Percentiles rank a stretch among this genome's conserved stretches.
phyloP scores from a whole-genome alignment of 2,888 invertebrate genomes.

The Stenurella melanura region DNA sequence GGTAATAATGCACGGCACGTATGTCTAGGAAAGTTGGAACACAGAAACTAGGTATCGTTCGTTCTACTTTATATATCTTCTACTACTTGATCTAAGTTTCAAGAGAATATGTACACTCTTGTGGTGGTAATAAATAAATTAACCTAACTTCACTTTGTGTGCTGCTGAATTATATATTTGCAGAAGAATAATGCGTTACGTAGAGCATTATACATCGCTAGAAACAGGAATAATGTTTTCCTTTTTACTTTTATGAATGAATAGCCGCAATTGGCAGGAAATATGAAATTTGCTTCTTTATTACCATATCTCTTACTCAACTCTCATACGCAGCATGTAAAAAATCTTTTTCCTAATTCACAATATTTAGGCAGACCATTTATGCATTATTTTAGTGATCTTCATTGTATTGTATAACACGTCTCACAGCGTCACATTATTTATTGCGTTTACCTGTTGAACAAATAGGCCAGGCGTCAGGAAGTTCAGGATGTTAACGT shows the following conservation, averaged over 20 bases:
- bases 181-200: constrained; percentile 32
- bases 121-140: constrained; percentile 44
- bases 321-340: too few relatives aligned
- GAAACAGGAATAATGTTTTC: background rate
- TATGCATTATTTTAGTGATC: too few relatives aligned
- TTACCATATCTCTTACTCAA: too few relatives aligned
- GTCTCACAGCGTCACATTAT: too few relatives aligned
- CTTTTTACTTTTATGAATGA: constrained; percentile 12
- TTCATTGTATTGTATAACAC: too few relatives aligned
- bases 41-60: constrained; percentile 36
- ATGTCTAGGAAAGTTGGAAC: constrained; percentile 40
- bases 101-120: constrained; percentile 32
- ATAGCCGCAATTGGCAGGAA: background rate
- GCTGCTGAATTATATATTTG: constrained; percentile 40
- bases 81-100: constrained; percentile 44
- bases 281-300: background rate
- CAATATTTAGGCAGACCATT: too few relatives aligned
- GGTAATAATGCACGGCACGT: constrained; percentile 49
- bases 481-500: too few relatives aligned
- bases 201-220: background rate
- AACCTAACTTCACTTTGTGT: constrained; percentile 38
- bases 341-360: too few relatives aligned
- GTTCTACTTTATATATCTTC: constrained; percentile 45
- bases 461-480: too few relatives aligned
- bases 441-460: too few relatives aligned